Evolutionary conservation across 2,888 invertebrate species (phyloP).

Genomic region (Cerastis rubricosa): DNA sequence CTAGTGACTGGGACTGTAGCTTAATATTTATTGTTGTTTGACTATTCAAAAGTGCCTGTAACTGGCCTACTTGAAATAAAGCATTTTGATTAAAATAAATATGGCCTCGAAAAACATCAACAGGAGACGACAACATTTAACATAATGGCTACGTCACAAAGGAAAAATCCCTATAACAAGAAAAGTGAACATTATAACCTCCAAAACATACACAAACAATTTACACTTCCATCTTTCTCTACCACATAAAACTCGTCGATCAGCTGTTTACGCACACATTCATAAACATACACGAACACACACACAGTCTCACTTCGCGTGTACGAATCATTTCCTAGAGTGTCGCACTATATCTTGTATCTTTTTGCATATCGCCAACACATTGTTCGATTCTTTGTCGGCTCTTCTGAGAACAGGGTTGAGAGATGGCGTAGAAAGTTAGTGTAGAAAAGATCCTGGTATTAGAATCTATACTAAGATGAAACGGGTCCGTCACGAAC

Average conservation of each 20-base stretch:
- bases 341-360: conserved; percentile 51
- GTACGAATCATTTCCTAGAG: conserved; percentile 59
- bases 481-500: neutral
- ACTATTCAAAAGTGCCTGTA: no score
- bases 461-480: neutral
- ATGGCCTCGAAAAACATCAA: conserved; percentile 2
- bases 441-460: neutral
- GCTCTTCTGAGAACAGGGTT: conserved; percentile 44
- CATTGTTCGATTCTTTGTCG: conserved; percentile 54
- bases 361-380: conserved; percentile 61
- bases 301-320: conserved; percentile 59
- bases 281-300: neutral
- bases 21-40: no score
- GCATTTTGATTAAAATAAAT: no score
- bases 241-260: conserved; percentile 30
- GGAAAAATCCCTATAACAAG: conserved; percentile 12
- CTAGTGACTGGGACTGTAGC: no score
- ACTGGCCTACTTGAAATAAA: no score
- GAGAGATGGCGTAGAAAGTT: conserved; percentile 50
- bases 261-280: conserved; percentile 47
- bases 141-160: conserved; percentile 19
- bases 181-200: conserved; percentile 1
- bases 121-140: neutral
- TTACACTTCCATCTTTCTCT: conserved; percentile 49
- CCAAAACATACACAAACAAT: neutral